Evolutionary conservation across 2,888 invertebrate genomes (phyloP).

Genomic region (Eremobia ochroleuca): DNA sequence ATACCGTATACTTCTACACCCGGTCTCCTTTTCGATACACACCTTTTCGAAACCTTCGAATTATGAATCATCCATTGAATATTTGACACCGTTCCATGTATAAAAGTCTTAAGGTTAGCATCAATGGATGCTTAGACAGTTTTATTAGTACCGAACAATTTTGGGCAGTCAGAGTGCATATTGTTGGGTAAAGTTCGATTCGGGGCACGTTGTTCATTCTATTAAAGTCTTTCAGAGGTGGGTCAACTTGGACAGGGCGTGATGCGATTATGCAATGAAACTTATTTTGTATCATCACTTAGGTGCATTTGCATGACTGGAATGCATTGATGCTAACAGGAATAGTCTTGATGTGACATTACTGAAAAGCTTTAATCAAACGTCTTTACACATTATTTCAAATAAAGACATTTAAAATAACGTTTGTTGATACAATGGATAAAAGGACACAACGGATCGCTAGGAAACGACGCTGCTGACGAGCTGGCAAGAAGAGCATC

Average conservation of each 20-base stretch:
- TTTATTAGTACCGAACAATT: conserved; percentile 52
- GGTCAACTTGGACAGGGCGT: conserved; percentile 85
- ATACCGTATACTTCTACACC: conserved; percentile 73
- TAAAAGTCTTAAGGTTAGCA: conserved; percentile 12
- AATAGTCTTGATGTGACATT: conserved; percentile 69
- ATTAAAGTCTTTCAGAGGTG: conserved; percentile 88
- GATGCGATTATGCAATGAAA: conserved; percentile 85
- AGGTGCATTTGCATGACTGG: conserved; percentile 75
- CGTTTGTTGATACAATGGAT: background rate
- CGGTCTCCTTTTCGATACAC: conserved; percentile 58
- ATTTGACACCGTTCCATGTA: conserved; percentile 6
- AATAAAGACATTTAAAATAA: conserved; percentile 9
- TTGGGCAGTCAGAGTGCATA: conserved; percentile 65
- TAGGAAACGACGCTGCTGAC: too few species aligned
- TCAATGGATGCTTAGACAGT: conserved; percentile 67
- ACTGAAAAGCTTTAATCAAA: conserved; percentile 1
- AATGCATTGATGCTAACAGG: conserved; percentile 77
- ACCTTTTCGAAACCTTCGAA: conserved; percentile 56
- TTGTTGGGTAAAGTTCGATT: conserved; percentile 78
- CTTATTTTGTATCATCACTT: conserved; percentile 76
- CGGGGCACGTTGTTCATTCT: conserved; percentile 86
- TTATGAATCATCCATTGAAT: conserved; percentile 56
- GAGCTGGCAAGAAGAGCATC: too few species aligned
- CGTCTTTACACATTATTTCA: background rate
- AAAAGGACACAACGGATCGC: too few species aligned